Conservation (phyloP, 2,888 invertebrate genomes). For the Schizaphis graminum region DNA sequence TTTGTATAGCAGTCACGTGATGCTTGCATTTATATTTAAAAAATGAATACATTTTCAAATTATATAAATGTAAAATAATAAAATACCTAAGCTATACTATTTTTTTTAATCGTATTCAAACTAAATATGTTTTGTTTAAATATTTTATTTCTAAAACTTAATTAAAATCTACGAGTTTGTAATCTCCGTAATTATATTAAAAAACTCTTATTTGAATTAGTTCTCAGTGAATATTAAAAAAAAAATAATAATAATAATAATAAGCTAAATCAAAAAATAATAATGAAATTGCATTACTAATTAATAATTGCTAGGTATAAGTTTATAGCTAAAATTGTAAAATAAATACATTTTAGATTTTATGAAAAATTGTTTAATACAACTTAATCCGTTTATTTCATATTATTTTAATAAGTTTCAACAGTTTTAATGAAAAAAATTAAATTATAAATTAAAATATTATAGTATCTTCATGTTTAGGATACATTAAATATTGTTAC, state of each 20-base stretch:
- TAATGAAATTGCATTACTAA: not conserved
- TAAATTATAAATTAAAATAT: not conserved
- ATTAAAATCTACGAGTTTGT: not conserved
- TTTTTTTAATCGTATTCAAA: not conserved
- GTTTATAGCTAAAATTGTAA: not conserved
- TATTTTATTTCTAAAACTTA: not conserved
- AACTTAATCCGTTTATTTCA: not conserved
- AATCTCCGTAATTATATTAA: not conserved
- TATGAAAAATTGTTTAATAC: not conserved
- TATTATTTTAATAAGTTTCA: not conserved
- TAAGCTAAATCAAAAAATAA: no score
- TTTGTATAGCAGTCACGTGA: not conserved
- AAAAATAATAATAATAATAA: no score
- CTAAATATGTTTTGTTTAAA: not conserved
- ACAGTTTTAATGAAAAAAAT: not conserved
- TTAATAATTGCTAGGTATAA: not conserved
- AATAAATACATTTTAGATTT: not conserved
- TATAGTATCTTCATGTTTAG: not conserved
- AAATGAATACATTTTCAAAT: not conserved
- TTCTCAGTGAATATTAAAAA: not conserved
- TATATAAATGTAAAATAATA: not conserved
- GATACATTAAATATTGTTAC: not conserved
- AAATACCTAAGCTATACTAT: not conserved
- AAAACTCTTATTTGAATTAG: not conserved
- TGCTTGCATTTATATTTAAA: not conserved